These are phyloP conservation scores for Tachina grossa DNA, from an alignment of 2,888 invertebrate genomes.

Conservation along the genomic window DNA sequence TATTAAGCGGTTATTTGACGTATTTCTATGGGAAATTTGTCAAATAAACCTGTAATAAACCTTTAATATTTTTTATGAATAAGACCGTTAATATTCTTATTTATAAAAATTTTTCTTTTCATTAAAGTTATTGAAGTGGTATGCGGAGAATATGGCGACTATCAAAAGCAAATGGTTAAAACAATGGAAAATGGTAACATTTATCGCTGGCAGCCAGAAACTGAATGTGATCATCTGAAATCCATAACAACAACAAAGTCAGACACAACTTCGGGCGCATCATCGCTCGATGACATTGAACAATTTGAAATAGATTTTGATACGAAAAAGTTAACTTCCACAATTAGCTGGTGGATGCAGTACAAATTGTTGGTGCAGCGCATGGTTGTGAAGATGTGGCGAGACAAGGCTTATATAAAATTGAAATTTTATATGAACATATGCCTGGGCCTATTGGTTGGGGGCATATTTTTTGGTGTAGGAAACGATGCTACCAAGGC, in stretches of 20 bases:
- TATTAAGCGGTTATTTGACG: no score
- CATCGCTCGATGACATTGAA: constrained; percentile 75
- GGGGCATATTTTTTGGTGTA: constrained; percentile 88
- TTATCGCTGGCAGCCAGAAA: constrained; percentile 83
- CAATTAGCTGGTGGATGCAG: constrained; percentile 86
- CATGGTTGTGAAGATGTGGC: constrained; percentile 89
- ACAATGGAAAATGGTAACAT: constrained; percentile 87
- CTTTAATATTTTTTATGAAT: no score
- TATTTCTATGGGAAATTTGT: no score
- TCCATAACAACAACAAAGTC: constrained; percentile 76
- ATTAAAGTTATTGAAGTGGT: constrained; percentile 90
- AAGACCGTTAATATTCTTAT: not conserved
- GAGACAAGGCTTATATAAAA: constrained; percentile 89
- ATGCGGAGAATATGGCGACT: constrained; percentile 90
- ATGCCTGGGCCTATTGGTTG: constrained; percentile 88
- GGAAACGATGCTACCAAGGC: constrained; percentile 92
- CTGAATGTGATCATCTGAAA: constrained; percentile 55
- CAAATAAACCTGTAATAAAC: no score
- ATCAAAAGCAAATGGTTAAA: constrained; percentile 87
- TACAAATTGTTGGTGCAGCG: constrained; percentile 87
- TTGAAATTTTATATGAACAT: constrained; percentile 88
- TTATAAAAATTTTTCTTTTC: constrained; percentile 1
- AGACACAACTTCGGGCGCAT: constrained; percentile 79
- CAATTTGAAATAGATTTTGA: constrained; percentile 82
- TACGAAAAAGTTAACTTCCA: constrained; percentile 84